Percentiles rank a stretch among this genome's conserved stretches.
phyloP scores from a whole-genome alignment of 2,797 vertebrate genomes.

The Austrolebias charrua region DNA sequence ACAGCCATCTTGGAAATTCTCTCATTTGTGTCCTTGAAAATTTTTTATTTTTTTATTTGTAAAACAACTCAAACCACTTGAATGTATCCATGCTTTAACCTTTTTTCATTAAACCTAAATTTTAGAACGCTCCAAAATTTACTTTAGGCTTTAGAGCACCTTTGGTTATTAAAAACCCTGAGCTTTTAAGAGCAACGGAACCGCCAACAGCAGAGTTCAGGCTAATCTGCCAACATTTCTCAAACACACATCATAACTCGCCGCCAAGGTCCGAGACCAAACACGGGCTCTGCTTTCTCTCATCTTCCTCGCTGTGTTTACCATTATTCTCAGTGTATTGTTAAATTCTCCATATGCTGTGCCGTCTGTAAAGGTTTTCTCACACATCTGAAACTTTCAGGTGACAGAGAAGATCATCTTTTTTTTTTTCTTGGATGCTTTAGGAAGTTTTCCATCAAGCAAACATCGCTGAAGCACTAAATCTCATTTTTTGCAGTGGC shows the following conservation, averaged over 20 bases:
- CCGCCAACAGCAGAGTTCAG: slow-evolving; percentile 44
- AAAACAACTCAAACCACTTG: too few species aligned
- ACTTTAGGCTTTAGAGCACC: background rate
- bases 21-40: too few species aligned
- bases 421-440: slow-evolving; percentile 3
- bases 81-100: too few species aligned
- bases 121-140: too few species aligned
- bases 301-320: slow-evolving; percentile 44
- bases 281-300: slow-evolving; percentile 34
- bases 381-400: slow-evolving; percentile 32
- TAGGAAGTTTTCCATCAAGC: slow-evolving; percentile 48
- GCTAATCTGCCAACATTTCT: slow-evolving; percentile 39
- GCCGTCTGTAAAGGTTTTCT: slow-evolving; percentile 19
- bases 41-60: too few species aligned
- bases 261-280: slow-evolving; percentile 19
- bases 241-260: slow-evolving; percentile 32
- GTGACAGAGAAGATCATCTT: slow-evolving; percentile 14
- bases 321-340: slow-evolving; percentile 26
- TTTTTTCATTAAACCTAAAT: too few species aligned
- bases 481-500: background rate
- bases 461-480: background rate
- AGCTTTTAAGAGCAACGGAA: slow-evolving; percentile 20
- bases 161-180: background rate
- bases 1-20: too few species aligned
- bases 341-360: slow-evolving; percentile 18